These are phyloP conservation scores for Zelleria hepariella DNA, from an alignment of 2,888 invertebrate species.

Conservation along the genomic window DNA sequence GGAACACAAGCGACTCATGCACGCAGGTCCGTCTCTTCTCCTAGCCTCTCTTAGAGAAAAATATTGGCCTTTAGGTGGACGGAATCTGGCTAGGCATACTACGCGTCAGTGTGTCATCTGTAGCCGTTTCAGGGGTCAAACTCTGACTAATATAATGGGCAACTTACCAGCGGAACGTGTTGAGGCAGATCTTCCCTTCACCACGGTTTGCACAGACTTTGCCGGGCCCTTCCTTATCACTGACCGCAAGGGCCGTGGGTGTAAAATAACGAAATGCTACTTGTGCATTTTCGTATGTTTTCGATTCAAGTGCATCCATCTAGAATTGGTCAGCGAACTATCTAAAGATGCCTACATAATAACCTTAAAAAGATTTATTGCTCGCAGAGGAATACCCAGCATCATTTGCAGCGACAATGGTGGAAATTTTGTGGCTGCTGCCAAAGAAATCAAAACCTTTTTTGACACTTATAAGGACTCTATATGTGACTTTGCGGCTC, in stretches of 20 bases:
- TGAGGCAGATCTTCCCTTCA: neutral
- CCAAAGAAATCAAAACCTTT: neutral
- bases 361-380: neutral
- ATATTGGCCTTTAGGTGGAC: neutral
- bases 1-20: neutral
- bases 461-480: neutral
- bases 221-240: constrained; percentile 2
- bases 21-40: neutral
- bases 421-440: neutral
- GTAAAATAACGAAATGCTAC: neutral
- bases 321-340: neutral
- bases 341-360: neutral
- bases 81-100: neutral
- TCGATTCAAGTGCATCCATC: neutral
- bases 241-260: too few species aligned
- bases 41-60: neutral
- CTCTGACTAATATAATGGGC: neutral
- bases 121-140: neutral
- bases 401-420: constrained; percentile 4
- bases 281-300: constrained; percentile 4
- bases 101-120: neutral
- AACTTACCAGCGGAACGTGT: neutral
- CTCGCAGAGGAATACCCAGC: neutral
- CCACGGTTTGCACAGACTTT: neutral
- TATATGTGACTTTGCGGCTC: neutral